Conservation (phyloP, 2,888 invertebrate species). For the Neria commutata region DNA sequence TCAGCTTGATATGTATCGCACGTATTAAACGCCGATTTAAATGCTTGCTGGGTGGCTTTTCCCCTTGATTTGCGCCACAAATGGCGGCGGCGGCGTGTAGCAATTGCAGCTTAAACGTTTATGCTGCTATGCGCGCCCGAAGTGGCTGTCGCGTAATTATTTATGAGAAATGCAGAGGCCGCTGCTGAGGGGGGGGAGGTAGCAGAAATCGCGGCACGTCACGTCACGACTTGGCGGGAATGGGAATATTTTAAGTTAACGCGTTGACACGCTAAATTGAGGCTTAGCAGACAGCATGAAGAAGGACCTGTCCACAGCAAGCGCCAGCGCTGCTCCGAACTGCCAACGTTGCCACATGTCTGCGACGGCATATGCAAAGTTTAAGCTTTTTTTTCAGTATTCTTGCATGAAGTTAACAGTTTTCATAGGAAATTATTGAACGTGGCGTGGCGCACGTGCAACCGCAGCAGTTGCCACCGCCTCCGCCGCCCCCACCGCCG, state of each 20-base stretch:
- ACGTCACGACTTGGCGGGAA: no score
- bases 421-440: background rate
- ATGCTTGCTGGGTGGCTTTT: no score
- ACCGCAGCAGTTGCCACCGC: no score
- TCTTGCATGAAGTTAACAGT: background rate
- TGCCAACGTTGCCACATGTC: background rate
- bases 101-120: slow-evolving; percentile 1
- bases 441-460: no score
- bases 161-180: background rate
- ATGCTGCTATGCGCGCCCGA: slow-evolving; percentile 1
- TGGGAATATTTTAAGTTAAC: background rate
- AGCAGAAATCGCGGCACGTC: no score
- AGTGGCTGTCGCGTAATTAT: slow-evolving; percentile 2
- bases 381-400: background rate
- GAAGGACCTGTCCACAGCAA: background rate
- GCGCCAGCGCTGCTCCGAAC: background rate
- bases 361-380: no score
- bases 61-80: background rate
- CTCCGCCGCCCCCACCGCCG: no score
- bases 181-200: background rate
- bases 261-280: slow-evolving; percentile 3
- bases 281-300: no score
- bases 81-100: background rate
- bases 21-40: no score
- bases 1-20: no score